Conservation (phyloP, 2,888 invertebrate genomes). For the Drosophila kanekoi region DNA sequence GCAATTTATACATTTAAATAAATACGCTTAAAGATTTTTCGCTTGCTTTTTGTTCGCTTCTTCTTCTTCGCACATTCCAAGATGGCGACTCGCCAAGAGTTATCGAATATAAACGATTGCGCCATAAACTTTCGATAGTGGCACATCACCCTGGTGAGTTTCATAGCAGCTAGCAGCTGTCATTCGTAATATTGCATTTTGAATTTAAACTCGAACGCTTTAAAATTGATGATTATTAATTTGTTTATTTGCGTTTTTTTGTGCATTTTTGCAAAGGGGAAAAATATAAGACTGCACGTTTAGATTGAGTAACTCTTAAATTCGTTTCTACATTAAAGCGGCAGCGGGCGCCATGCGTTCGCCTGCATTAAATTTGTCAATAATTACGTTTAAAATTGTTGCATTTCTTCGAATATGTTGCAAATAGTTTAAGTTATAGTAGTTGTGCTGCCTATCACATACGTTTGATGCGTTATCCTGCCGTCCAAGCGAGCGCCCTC, state of each 20-base stretch:
- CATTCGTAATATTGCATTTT: conserved; percentile 1
- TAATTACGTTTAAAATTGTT: conserved; percentile 41
- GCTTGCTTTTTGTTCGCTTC: conserved; percentile 78
- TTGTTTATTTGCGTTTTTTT: conserved; percentile 26
- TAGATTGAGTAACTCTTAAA: conserved; percentile 60
- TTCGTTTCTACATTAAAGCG: conserved; percentile 70
- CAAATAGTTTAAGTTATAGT: conserved; percentile 30
- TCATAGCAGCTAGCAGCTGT: conserved; percentile 36
- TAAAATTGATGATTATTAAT: conserved; percentile 16
- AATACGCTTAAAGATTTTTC: conserved; percentile 75
- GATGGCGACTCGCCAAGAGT: conserved; percentile 54
- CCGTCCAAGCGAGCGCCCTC: conserved; percentile 8
- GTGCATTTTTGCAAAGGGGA: conserved; percentile 26
- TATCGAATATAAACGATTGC: conserved; percentile 54
- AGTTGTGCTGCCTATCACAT: conserved; percentile 71
- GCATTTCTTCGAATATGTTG: conserved; percentile 33
- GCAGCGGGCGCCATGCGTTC: conserved; percentile 51
- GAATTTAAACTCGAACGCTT: conserved; percentile 13
- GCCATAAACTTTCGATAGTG: conserved; percentile 44
- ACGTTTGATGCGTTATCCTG: conserved; percentile 50
- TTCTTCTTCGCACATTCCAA: conserved; percentile 62
- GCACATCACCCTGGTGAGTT: conserved; percentile 23
- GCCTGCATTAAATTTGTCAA: conserved; percentile 44
- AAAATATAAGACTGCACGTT: conserved; percentile 47
- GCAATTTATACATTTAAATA: conserved; percentile 73